These are phyloP conservation scores for Scaptodrosophila latifasciaeformis DNA, from an alignment of 2,888 invertebrate genomes.

Conservation along the genomic window DNA sequence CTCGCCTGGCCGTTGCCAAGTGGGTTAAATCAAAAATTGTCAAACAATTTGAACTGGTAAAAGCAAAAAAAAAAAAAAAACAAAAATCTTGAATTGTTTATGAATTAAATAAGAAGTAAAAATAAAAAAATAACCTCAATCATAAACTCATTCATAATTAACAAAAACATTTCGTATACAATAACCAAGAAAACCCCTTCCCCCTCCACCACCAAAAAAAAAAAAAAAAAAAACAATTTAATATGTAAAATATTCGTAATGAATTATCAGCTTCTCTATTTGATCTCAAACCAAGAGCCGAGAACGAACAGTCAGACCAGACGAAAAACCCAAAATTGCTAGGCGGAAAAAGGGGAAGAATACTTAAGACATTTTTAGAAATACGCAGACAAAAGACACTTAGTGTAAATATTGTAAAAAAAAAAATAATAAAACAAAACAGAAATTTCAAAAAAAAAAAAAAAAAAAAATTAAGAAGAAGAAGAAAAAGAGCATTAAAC, in stretches of 20 bases:
- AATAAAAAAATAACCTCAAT: not conserved
- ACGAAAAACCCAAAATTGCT: conserved; percentile 9
- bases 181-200: conserved; percentile 8
- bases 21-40: conserved; percentile 30
- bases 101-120: conserved; percentile 14
- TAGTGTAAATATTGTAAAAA: conserved; percentile 70
- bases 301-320: conserved; percentile 17
- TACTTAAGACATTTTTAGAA: conserved; percentile 20
- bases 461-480: too few species aligned
- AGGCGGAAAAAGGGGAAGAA: conserved; percentile 32
- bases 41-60: conserved; percentile 35
- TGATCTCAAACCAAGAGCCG: conserved; percentile 54
- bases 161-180: not conserved
- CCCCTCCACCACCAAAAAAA: too few species aligned
- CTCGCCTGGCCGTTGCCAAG: not conserved
- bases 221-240: conserved; percentile 25
- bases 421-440: conserved; percentile 40
- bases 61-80: conserved; percentile 17
- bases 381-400: conserved; percentile 42
- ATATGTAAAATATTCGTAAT: conserved; percentile 54
- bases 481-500: too few species aligned
- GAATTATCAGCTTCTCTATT: conserved; percentile 62
- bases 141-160: not conserved
- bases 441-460: conserved; percentile 1
- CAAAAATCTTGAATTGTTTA: conserved; percentile 12